Percentiles rank a stretch among this genome's conserved stretches.
phyloP scores from a whole-genome alignment of 2,113 vertebrate species.

The Epinephelus cyanopodus region DNA sequence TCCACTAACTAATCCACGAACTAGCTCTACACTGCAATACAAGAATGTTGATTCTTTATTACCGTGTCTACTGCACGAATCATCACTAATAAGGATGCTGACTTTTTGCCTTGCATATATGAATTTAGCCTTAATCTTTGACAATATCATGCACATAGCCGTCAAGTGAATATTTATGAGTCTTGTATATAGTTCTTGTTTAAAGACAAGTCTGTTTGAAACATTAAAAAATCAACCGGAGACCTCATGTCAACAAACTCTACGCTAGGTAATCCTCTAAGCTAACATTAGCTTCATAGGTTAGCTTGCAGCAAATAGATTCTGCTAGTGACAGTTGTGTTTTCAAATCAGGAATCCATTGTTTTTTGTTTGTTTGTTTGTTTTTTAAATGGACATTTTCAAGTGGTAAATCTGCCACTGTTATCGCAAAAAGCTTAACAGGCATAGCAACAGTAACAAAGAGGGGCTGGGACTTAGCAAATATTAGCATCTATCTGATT shows the following conservation, averaged over 20 bases:
- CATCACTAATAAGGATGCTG: no score
- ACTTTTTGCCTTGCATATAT: no score
- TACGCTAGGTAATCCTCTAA: background rate
- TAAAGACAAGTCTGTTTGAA: no score
- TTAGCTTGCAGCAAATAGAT: background rate
- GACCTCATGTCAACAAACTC: background rate
- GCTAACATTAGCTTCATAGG: background rate
- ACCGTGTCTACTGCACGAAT: no score
- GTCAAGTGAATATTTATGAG: no score
- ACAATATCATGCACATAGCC: background rate
- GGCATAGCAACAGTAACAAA: background rate
- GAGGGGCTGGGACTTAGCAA: background rate
- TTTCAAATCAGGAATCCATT: background rate
- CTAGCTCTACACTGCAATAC: no score
- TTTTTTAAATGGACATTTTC: no score
- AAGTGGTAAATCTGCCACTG: background rate
- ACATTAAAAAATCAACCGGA: background rate
- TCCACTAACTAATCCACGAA: no score
- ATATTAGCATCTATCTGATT: background rate
- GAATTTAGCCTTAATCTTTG: no score
- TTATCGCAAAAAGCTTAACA: background rate
- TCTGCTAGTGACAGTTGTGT: background rate
- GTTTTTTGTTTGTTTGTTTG: no score
- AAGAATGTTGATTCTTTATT: background rate
- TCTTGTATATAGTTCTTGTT: no score